These are phyloP conservation scores for Drosophila dives DNA, from an alignment of 2,888 invertebrate genomes.

Conservation along the genomic window DNA sequence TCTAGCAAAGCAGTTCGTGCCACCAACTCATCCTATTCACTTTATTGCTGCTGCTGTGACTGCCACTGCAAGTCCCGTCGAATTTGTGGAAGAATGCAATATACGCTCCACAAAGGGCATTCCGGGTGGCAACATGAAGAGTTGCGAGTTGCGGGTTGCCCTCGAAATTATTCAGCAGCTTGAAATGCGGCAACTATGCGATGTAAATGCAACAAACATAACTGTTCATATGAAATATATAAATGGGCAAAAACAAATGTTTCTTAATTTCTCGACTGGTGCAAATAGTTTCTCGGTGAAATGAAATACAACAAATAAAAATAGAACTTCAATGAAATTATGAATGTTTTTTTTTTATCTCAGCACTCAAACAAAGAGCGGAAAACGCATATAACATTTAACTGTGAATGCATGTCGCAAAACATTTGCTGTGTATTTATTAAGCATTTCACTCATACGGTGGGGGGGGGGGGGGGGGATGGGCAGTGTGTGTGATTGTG, in stretches of 20 bases:
- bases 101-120: constrained; percentile 15
- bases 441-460: constrained; percentile 66
- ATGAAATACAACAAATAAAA: constrained; percentile 5
- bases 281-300: constrained; percentile 58
- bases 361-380: constrained; percentile 35
- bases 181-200: constrained; percentile 48
- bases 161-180: constrained; percentile 54
- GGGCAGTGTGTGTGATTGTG: constrained; percentile 33
- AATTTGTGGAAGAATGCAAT: constrained; percentile 1
- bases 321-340: constrained; percentile 59
- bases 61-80: not conserved
- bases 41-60: not conserved
- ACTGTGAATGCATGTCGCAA: constrained; percentile 14
- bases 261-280: constrained; percentile 36
- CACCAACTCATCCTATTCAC: not conserved
- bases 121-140: constrained; percentile 5
- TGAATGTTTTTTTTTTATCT: constrained; percentile 55
- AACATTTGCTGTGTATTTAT: constrained; percentile 61
- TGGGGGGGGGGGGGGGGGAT: too few species aligned
- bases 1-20: not conserved
- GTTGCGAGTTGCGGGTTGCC: constrained; percentile 24
- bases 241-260: constrained; percentile 48
- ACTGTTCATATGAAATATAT: constrained; percentile 25
- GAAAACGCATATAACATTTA: constrained; percentile 21
- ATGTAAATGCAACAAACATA: constrained; percentile 43